Evolutionary conservation across 2,888 invertebrate species (phyloP).

Genomic region (Thecophora atra): DNA sequence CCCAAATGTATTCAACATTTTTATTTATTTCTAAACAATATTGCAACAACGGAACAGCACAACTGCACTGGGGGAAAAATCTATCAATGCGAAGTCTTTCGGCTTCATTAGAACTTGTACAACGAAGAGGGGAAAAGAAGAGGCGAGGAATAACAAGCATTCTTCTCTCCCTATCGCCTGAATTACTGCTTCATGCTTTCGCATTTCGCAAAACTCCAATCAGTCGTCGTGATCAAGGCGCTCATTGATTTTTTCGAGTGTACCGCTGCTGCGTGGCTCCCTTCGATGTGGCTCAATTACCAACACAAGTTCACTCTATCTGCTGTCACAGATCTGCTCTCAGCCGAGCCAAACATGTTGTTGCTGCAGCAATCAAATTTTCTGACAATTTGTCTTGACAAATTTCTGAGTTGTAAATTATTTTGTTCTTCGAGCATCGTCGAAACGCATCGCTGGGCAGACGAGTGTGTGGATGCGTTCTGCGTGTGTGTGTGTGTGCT

Average conservation of each 20-base stretch:
- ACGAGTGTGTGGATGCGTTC: not conserved
- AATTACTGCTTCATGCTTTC: too few relatives aligned
- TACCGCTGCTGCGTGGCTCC: too few relatives aligned
- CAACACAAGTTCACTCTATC: not conserved
- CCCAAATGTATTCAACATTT: not conserved
- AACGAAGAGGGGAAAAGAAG: not conserved
- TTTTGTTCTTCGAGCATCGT: conserved; percentile 27
- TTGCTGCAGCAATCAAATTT: conserved; percentile 42
- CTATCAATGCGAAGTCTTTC: not conserved
- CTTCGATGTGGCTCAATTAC: not conserved
- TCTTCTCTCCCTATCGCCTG: too few relatives aligned
- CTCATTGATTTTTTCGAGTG: too few relatives aligned
- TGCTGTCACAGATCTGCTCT: conserved; percentile 3
- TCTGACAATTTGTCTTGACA: conserved; percentile 59
- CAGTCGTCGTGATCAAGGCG: too few relatives aligned
- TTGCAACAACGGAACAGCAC: conserved; percentile 3
- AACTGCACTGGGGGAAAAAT: conserved; percentile 9
- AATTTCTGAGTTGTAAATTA: conserved; percentile 53
- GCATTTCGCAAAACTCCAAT: too few relatives aligned
- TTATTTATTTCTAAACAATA: conserved; percentile 3
- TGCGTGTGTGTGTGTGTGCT: not conserved
- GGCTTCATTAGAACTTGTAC: too few relatives aligned
- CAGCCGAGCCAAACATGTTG: not conserved
- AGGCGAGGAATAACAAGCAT: not conserved
- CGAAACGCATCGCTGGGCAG: not conserved